A percentile compares a stretch with the other conserved stretches of the same genome.
These are phyloP conservation scores for Myrmecophaga tridactyla DNA, from an alignment of 2,113 vertebrate genomes.

Conservation along the genomic window DNA sequence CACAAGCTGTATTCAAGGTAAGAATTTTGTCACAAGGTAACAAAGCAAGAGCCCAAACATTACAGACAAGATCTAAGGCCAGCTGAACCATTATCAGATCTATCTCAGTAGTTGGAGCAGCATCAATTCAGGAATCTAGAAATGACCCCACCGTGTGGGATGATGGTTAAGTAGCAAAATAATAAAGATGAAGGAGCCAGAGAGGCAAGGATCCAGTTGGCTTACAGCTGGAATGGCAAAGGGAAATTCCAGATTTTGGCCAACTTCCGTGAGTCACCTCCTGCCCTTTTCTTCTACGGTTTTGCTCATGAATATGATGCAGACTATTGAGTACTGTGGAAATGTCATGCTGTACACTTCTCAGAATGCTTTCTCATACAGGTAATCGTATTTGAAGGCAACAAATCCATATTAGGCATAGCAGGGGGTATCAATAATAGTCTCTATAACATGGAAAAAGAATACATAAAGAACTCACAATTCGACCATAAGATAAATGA, in stretches of 20 bases:
- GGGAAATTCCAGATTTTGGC: neutral
- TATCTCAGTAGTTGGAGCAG: too few relatives aligned
- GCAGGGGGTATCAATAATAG: neutral
- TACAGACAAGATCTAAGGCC: neutral
- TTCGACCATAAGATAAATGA: neutral
- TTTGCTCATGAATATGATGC: neutral
- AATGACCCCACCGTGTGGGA: neutral
- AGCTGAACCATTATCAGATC: neutral
- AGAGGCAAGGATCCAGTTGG: neutral
- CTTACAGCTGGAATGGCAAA: neutral
- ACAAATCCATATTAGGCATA: neutral
- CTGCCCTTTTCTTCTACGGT: neutral
- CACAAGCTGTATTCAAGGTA: neutral
- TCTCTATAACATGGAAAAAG: neutral
- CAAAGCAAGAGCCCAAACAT: neutral
- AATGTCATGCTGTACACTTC: neutral
- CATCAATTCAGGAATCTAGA: neutral
- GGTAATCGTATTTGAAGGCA: neutral
- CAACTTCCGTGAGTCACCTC: neutral
- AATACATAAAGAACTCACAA: neutral
- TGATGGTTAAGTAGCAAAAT: neutral
- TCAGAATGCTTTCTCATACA: neutral
- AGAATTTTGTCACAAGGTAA: slow-evolving; percentile 20
- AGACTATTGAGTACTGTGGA: neutral
- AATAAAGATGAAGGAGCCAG: neutral